phyloP scores from a whole-genome alignment of 1,140 invertebrate genomes.

The Drosophila kikkawai region DNA sequence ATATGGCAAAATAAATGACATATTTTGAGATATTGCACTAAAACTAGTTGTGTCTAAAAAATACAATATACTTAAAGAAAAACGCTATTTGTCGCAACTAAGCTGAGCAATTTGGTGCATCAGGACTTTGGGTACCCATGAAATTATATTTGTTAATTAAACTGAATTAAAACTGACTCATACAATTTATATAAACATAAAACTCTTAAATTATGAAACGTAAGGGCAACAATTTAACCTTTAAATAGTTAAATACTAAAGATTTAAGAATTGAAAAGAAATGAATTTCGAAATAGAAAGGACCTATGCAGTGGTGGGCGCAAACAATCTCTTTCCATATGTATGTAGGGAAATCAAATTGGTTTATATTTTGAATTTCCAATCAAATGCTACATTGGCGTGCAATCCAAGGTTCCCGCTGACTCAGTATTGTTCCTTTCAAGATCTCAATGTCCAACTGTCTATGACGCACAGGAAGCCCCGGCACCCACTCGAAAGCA shows the following conservation, averaged over 20 bases:
- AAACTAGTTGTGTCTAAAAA: too few relatives aligned
- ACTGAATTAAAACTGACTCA: too few relatives aligned
- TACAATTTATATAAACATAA: too few relatives aligned
- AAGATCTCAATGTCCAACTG: neutral
- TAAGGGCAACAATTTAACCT: too few relatives aligned
- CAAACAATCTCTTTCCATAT: neutral
- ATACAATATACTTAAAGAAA: too few relatives aligned
- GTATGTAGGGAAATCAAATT: neutral
- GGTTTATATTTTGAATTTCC: neutral
- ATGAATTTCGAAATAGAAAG: neutral
- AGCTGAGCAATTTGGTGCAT: too few relatives aligned
- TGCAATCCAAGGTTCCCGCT: constrained; percentile 21
- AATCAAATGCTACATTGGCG: constrained; percentile 4
- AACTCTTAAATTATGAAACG: too few relatives aligned
- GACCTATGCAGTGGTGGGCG: neutral
- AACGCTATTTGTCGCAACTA: too few relatives aligned
- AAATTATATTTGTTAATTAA: too few relatives aligned
- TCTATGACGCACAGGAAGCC: constrained; percentile 50
- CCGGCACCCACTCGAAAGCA: constrained; percentile 25
- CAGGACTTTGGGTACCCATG: too few relatives aligned
- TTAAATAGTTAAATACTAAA: too few relatives aligned
- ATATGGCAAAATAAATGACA: neutral
- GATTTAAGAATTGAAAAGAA: neutral
- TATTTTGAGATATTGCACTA: neutral
- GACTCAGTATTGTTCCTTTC: constrained; percentile 6